Base-by-base conservation (phyloP, 2,113 vertebrate species). In the Syrmaticus mikado region DNA sequence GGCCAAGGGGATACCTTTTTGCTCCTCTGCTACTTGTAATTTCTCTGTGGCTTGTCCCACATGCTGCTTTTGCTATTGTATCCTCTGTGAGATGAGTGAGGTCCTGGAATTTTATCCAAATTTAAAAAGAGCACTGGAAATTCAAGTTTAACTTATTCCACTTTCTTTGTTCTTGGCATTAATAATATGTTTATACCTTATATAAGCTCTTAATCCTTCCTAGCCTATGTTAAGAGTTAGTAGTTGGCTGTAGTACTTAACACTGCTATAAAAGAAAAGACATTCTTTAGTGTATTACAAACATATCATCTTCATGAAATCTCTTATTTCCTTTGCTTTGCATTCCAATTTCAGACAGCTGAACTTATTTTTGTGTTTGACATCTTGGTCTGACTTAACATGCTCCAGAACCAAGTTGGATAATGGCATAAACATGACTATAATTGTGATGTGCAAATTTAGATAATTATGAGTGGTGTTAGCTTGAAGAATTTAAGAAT, bases 1-100 rank as follows among this genome's bases (percentile, higher is more conserved):
- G 96, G 94, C 94, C 87, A 95, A 92, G 67, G 96, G 96, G 95
- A 96, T 79, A 95, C 86, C 90, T 97, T 97, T 97, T 97, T 91
- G 81, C 94, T 53, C 65, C 94, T 94, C 76, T 95, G 92, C 96
- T 96, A 93, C 93, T 97, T 95, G 83, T 82, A 96, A 91, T 91
- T 98, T 97, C 96, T 97, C 94, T 96, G 85, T 97, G 92, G 84
- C 81, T 97, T 93, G 77, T 97, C 85, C 88, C 90, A 92, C 74
- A 45, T 87, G 92, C 86, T 62, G 95, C 75, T 90, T 97, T 95
- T 85, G 88, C 96, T 97, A 81, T 73, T 94, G 92, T 71, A 83
- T 75, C 98, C 95, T 94, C 77, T 95, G 92, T 96, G 72, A 87
- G 88, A 94, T 97, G 94, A 82, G 92, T 94, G 93, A 93, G 85